Evolutionary conservation across 2,888 invertebrate genomes (phyloP).

Genomic region (Thalpophila matura): DNA sequence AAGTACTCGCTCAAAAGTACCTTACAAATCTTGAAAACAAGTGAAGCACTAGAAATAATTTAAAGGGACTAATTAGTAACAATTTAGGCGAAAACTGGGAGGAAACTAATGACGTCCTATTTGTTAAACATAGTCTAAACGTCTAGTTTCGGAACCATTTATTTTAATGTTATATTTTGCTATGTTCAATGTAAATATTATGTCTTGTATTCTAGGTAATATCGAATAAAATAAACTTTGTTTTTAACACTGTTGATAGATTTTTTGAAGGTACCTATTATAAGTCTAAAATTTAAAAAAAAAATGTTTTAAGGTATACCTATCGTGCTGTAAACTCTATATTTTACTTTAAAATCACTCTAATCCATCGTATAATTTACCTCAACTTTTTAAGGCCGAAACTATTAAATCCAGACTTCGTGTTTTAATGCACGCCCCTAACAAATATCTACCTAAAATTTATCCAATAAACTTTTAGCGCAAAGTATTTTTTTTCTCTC

Average conservation of each 20-base stretch:
- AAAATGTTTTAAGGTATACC: background rate
- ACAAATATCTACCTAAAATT: conserved; percentile 41
- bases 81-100: conserved; percentile 17
- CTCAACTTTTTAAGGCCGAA: conserved; percentile 28
- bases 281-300: no score
- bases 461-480: conserved; percentile 26
- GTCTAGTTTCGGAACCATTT: conserved; percentile 25
- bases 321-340: background rate
- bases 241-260: no score
- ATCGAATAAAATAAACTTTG: no score
- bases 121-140: conserved; percentile 26
- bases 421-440: conserved; percentile 20
- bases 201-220: no score
- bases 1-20: no score
- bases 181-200: background rate
- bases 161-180: conserved; percentile 12
- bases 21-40: conserved; percentile 13
- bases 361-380: conserved; percentile 1
- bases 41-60: conserved; percentile 12
- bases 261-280: no score
- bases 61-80: conserved; percentile 35
- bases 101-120: conserved; percentile 41
- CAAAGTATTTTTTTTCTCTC: conserved; percentile 55
- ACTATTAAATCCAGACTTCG: conserved; percentile 39
- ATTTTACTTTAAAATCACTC: conserved; percentile 14